Evolutionary conservation across 2,113 vertebrate species (phyloP), one percentile per base, ranked within the genome.

Genomic region (Ctenodactylus gundi): DNA sequence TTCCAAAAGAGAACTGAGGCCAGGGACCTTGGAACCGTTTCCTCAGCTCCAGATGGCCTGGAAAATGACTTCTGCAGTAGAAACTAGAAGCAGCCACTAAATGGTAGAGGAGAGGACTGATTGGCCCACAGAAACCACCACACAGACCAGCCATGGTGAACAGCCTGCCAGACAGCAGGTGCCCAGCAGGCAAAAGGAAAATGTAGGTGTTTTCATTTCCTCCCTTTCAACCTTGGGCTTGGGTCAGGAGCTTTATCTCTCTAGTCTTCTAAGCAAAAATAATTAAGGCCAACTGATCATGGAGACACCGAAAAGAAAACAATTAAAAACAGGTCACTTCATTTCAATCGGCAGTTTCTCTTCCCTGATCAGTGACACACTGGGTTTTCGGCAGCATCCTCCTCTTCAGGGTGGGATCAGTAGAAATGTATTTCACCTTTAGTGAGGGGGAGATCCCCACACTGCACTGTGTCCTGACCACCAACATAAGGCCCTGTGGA

Each of bases 31-130:
- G 76, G 83, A 80, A 15, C 25, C 46, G 83, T 83, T 65, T n/a
- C 39, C 72, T 49, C 5, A 36, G 87, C 88, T 90, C 90, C 96
- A 97, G 95, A 93, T 95, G 95, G 96, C 60, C 84, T 64, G 34
- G 64, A 27, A 36, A 73, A 57, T 82, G 77, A 82, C 92, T 86
- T 90, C 65, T 20, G 67, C 41, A 29, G 29, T 46, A 67, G 70
- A 70, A 58, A 67, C 84, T 27, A 64, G 49, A 46, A n/a, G 20
- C n/a, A 29, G 72, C 60, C 72, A 20, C 7, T 77, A 86, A 89
- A 67, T 31, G 3, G 15, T 4, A 14, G 20, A 58, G 31, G 36
- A 85, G 60, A 36, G 73, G 12, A 57, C 77, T 2, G 62, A 95
- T 31, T 62, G 87, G 64, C 39, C 67, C 41, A 25, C 13, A 17